Evolutionary conservation across 2,797 vertebrate genomes (phyloP).

Genomic region (Ctenosaura bakeri): DNA sequence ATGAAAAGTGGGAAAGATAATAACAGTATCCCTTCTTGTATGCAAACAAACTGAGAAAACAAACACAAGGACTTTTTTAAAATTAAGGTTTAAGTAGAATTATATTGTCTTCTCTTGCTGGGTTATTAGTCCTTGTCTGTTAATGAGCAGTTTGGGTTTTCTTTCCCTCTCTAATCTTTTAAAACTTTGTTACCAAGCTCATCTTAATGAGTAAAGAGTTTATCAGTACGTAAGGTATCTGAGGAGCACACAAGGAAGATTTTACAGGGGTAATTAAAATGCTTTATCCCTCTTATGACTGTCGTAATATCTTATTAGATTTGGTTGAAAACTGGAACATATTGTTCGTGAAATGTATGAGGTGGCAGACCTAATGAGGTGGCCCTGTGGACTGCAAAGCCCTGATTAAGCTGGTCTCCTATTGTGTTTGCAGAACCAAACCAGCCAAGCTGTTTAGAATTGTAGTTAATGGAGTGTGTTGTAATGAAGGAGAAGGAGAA

Average conservation of each 20-base stretch:
- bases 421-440: not conserved
- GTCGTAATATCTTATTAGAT: conserved; percentile 25
- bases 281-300: conserved; percentile 27
- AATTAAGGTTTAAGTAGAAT: conserved; percentile 75
- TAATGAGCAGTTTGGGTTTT: conserved; percentile 70
- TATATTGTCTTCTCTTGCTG: conserved; percentile 68
- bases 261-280: conserved; percentile 58
- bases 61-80: conserved; percentile 52
- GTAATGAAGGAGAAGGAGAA: conserved; percentile 28
- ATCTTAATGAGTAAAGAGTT: conserved; percentile 52
- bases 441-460: conserved; percentile 23
- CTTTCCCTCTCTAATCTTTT: conserved; percentile 51
- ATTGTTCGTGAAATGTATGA: conserved; percentile 33
- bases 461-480: not conserved
- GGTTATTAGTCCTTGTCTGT: conserved; percentile 73
- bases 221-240: conserved; percentile 36
- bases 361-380: conserved; percentile 30
- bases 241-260: conserved; percentile 25
- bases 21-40: conserved; percentile 65
- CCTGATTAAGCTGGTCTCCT: not conserved
- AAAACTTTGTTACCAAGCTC: conserved; percentile 58
- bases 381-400: conserved; percentile 21
- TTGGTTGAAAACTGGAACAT: conserved; percentile 27
- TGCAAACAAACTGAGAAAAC: conserved; percentile 56
- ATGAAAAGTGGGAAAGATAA: conserved; percentile 67